A percentile compares a stretch with the other conserved stretches of the same genome.
Conservation (phyloP, 2,888 invertebrate species). For the Cryptocephalus moraei region DNA sequence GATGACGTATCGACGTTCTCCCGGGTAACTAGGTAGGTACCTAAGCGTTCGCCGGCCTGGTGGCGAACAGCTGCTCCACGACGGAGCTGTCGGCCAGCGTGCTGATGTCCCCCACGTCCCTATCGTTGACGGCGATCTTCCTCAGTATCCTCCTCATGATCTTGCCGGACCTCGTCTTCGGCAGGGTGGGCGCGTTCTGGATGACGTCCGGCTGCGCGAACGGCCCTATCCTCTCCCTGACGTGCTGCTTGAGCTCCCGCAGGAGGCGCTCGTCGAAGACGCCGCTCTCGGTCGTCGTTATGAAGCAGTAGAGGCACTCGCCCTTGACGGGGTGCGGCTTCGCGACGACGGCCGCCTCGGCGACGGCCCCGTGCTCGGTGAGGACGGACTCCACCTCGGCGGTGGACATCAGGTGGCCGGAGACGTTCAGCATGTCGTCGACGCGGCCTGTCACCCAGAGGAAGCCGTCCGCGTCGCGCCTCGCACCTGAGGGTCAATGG, state of each 20-base stretch:
- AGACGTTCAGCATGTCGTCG: constrained; percentile 98
- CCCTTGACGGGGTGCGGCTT: constrained; percentile 93
- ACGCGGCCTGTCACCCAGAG: constrained; percentile 94
- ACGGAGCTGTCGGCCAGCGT: constrained; percentile 90
- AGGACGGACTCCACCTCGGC: constrained; percentile 84
- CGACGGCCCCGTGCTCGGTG: constrained; percentile 66
- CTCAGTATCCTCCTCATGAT: constrained; percentile 93
- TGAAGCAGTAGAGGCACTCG: constrained; percentile 94
- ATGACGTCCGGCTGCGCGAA: constrained; percentile 93
- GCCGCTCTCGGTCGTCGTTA: constrained; percentile 76
- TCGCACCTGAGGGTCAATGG: constrained; percentile 54
- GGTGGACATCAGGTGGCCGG: constrained; percentile 95
- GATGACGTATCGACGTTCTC: constrained; percentile 3
- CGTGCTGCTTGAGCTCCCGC: constrained; percentile 62
- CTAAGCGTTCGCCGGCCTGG: constrained; percentile 45
- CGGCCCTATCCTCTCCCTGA: constrained; percentile 86
- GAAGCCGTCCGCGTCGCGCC: constrained; percentile 87
- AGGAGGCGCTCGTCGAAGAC: constrained; percentile 60
- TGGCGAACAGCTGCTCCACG: constrained; percentile 68
- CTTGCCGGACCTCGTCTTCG: constrained; percentile 96
- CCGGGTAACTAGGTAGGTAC: neutral
- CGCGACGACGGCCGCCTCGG: constrained; percentile 95
- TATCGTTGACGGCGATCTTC: constrained; percentile 84
- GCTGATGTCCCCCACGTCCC: constrained; percentile 84
- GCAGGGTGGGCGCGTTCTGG: constrained; percentile 87